A percentile compares a stretch with the other conserved stretches of the same genome.
Conservation (phyloP, 2,888 invertebrate species). For the Acheta domesticus region DNA sequence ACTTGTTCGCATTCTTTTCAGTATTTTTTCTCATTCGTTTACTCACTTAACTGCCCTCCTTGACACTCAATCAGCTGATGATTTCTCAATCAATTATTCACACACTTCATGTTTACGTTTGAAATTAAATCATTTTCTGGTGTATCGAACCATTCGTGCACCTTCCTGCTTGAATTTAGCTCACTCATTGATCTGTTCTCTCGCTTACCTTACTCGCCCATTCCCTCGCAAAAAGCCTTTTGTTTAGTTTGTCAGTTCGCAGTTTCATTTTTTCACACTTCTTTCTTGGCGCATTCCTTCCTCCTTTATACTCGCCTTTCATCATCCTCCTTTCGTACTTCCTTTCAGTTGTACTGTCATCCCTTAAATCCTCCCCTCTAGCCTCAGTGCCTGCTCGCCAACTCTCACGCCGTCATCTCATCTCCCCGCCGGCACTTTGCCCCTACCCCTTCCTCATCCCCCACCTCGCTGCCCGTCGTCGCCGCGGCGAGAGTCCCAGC, state of each 20-base stretch:
- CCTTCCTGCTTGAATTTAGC: neutral
- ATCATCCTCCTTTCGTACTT: neutral
- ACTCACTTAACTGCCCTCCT: no score
- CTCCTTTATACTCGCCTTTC: neutral
- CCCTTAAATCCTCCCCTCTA: no score
- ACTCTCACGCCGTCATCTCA: no score
- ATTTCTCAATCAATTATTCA: neutral
- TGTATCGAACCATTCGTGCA: neutral
- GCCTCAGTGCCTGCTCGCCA: no score
- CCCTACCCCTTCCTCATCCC: neutral
- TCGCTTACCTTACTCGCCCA: no score
- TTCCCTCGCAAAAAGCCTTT: neutral
- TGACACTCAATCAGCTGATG: neutral
- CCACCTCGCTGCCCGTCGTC: neutral
- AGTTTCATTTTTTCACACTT: neutral
- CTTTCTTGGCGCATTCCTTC: neutral
- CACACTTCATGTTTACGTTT: neutral
- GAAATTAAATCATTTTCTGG: neutral
- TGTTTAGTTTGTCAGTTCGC: neutral
- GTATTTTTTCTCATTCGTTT: no score
- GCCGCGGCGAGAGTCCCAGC: neutral
- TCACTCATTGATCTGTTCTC: neutral
- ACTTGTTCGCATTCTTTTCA: no score
- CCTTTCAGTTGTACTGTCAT: neutral
- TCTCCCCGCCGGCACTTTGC: neutral